Conservation (phyloP, 2,113 vertebrate species). For the Chinchilla lanigera region DNA sequence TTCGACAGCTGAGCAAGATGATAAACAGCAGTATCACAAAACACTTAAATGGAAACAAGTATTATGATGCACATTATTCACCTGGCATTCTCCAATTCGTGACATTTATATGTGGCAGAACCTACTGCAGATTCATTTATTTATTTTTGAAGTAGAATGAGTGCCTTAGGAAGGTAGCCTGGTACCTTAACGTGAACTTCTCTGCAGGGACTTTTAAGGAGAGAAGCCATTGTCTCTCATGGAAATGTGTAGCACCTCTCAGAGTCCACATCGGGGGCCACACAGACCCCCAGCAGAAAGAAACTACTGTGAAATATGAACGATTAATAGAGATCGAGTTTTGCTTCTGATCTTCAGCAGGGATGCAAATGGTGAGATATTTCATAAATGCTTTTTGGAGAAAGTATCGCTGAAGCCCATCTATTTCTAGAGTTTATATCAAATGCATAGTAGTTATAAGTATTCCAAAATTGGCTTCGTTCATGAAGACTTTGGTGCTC, state of each 20-base stretch:
- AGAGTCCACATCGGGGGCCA: not conserved
- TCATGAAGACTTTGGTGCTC: not conserved
- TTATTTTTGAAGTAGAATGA: constrained; percentile 72
- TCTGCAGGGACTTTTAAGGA: not conserved
- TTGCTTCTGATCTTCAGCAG: not conserved
- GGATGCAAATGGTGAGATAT: not conserved
- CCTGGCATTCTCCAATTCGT: not conserved
- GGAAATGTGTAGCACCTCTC: not conserved
- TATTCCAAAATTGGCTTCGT: not conserved
- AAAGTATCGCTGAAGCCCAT: not conserved
- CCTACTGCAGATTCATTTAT: constrained; percentile 58
- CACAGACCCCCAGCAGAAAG: not conserved
- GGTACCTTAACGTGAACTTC: not conserved
- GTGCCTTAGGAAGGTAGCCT: constrained; percentile 44
- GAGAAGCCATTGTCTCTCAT: not conserved
- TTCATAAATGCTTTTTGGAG: not conserved
- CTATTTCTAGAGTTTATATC: not conserved
- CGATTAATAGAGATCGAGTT: not conserved
- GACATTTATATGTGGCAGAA: constrained; percentile 69
- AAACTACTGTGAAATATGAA: not conserved
- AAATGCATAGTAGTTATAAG: not conserved
- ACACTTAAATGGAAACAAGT: constrained; percentile 60
- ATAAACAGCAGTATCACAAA: constrained; percentile 72
- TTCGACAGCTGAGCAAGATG: constrained; percentile 54
- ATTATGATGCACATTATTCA: constrained; percentile 54